Conservation (phyloP, 2,888 invertebrate species). For the Cryptocephalus primarius region DNA sequence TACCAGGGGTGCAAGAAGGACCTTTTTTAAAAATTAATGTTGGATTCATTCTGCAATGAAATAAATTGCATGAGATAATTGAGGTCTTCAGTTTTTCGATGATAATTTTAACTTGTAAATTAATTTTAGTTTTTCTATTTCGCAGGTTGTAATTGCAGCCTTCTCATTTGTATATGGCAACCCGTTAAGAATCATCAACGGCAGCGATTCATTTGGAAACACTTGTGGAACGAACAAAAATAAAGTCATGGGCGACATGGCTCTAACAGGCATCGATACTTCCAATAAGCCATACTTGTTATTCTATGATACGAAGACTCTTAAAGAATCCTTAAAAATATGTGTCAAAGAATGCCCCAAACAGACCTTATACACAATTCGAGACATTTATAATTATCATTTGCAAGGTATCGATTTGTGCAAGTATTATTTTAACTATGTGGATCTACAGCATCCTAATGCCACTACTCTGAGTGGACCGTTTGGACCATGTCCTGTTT, state of each 20-base stretch:
- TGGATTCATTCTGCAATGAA: no score
- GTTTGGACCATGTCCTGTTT: conserved; percentile 65
- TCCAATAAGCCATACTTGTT: conserved; percentile 68
- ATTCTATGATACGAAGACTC: conserved; percentile 70
- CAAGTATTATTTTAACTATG: conserved; percentile 55
- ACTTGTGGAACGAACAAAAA: conserved; percentile 81
- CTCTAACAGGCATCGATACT: conserved; percentile 71
- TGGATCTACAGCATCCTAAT: conserved; percentile 32
- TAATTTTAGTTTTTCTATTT: background rate
- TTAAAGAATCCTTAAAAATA: conserved; percentile 69
- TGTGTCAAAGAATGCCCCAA: conserved; percentile 85
- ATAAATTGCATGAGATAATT: no score
- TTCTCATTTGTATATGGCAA: conserved; percentile 85
- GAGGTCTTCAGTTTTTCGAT: no score
- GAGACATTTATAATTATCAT: conserved; percentile 64
- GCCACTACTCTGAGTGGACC: conserved; percentile 33
- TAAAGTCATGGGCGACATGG: conserved; percentile 59
- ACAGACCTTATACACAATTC: conserved; percentile 46
- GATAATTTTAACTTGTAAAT: no score
- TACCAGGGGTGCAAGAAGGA: no score
- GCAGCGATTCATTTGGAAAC: conserved; percentile 90
- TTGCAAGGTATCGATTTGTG: conserved; percentile 68
- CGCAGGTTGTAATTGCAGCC: conserved; percentile 68
- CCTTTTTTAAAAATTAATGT: no score
- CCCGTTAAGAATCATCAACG: conserved; percentile 75